Evolutionary conservation across 2,113 vertebrate species (phyloP).

Genomic region (Ptychochromis oligacanthus): DNA sequence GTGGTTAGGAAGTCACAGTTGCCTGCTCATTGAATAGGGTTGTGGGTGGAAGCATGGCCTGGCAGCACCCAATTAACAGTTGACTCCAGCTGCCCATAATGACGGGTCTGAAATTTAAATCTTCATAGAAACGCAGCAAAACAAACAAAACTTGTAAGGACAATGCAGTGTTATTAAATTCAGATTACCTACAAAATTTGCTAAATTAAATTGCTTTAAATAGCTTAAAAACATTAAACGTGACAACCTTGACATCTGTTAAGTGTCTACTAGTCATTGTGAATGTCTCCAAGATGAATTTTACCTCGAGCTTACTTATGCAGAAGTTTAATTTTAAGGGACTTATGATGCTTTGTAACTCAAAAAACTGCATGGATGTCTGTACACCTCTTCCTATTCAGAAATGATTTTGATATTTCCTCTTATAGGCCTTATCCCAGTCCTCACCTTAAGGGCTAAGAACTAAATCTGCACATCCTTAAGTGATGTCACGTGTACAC

Average conservation of each 20-base stretch:
- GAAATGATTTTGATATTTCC: neutral
- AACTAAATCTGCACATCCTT: neutral
- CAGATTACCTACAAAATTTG: neutral
- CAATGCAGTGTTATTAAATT: neutral
- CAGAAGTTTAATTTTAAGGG: neutral
- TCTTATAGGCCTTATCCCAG: neutral
- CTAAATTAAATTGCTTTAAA: neutral
- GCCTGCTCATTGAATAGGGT: conserved; percentile 19
- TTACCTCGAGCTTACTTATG: neutral
- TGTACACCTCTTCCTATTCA: neutral
- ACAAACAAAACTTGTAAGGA: conserved; percentile 17
- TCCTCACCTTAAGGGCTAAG: neutral
- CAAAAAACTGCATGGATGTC: neutral
- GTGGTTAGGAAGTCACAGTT: conserved; percentile 68
- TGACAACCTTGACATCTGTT: neutral
- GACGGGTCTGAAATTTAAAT: conserved; percentile 35
- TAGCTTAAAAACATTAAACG: neutral
- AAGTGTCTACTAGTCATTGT: too few species aligned
- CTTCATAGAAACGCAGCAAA: conserved; percentile 63
- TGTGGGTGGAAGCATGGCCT: conserved; percentile 53
- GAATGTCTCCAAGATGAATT: neutral
- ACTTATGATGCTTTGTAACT: neutral
- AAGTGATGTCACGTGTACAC: neutral
- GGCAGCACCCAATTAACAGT: conserved; percentile 39
- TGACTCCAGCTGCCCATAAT: conserved; percentile 52